Percentiles rank a stretch among this genome's conserved stretches.
phyloP scores from a whole-genome alignment of 1,140 invertebrate species.

The Megathymus violae region DNA sequence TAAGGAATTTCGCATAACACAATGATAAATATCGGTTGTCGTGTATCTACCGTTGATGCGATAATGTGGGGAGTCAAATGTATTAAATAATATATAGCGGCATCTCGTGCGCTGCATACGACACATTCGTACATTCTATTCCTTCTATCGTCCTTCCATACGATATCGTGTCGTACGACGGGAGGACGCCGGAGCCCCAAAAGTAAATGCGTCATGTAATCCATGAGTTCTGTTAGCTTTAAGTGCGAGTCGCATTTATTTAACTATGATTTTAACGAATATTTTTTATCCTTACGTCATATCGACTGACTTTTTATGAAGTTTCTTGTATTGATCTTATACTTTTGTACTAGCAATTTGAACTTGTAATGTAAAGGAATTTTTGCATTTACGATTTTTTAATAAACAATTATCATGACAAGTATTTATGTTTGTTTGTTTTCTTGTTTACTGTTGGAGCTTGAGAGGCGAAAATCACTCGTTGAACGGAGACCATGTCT shows the following conservation, averaged over 20 bases:
- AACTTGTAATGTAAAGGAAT: conserved; percentile 47
- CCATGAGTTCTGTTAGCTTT: conserved; percentile 38
- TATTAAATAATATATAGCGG: too few relatives aligned
- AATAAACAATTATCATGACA: conserved; percentile 53
- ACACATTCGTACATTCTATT: too few relatives aligned
- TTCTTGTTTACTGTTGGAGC: neutral
- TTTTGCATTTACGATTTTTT: conserved; percentile 58
- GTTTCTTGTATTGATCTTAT: conserved; percentile 39
- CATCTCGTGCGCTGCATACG: too few relatives aligned
- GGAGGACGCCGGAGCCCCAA: conserved; percentile 2
- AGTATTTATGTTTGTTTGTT: conserved; percentile 23
- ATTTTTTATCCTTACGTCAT: conserved; percentile 47
- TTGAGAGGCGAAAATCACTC: neutral
- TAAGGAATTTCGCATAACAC: too few relatives aligned
- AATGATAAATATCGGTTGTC: too few relatives aligned
- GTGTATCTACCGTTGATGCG: too few relatives aligned
- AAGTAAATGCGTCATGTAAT: conserved; percentile 6
- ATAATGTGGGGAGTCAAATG: too few relatives aligned
- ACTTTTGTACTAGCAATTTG: conserved; percentile 46
- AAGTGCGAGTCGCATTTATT: conserved; percentile 34
- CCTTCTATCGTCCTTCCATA: too few relatives aligned
- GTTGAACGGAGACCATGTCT: neutral
- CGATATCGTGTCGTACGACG: neutral
- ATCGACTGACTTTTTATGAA: conserved; percentile 47
- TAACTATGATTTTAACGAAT: conserved; percentile 18